A percentile compares a stretch with the other conserved stretches of the same genome.
Evolutionary conservation across 2,113 vertebrate genomes (phyloP).

Genomic region (Oenanthe oenanthe): DNA sequence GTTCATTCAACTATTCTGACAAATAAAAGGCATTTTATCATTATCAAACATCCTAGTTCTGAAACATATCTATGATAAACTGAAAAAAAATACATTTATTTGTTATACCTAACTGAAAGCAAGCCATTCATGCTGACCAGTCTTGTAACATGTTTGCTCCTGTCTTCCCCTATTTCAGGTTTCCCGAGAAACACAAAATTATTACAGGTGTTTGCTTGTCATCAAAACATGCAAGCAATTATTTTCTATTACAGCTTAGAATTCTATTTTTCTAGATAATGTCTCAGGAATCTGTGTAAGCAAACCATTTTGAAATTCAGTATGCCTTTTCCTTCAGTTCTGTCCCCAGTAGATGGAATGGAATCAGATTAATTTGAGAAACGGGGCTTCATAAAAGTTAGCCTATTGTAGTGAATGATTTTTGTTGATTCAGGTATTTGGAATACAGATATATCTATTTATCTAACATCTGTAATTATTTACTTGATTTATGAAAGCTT

Average conservation of each 20-base stretch:
- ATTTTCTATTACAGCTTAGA: neutral
- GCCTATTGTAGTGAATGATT: neutral
- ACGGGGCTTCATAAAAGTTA: neutral
- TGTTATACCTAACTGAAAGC: neutral
- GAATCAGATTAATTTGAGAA: neutral
- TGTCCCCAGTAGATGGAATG: neutral
- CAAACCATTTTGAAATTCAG: neutral
- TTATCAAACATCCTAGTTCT: neutral
- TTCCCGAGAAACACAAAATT: neutral
- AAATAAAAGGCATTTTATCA: neutral
- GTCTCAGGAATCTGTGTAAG: neutral
- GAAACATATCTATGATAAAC: neutral
- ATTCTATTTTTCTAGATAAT: neutral
- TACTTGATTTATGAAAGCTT: neutral
- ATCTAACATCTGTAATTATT: neutral
- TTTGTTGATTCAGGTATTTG: neutral
- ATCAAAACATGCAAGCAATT: neutral
- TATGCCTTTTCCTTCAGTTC: neutral
- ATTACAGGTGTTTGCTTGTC: neutral
- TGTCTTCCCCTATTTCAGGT: neutral
- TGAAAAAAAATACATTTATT: neutral
- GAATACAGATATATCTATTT: neutral
- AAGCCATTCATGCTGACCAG: neutral
- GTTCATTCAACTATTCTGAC: neutral
- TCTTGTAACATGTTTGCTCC: neutral